phyloP scores from a whole-genome alignment of 2,888 invertebrate species.

The Pelosia muscerda region DNA sequence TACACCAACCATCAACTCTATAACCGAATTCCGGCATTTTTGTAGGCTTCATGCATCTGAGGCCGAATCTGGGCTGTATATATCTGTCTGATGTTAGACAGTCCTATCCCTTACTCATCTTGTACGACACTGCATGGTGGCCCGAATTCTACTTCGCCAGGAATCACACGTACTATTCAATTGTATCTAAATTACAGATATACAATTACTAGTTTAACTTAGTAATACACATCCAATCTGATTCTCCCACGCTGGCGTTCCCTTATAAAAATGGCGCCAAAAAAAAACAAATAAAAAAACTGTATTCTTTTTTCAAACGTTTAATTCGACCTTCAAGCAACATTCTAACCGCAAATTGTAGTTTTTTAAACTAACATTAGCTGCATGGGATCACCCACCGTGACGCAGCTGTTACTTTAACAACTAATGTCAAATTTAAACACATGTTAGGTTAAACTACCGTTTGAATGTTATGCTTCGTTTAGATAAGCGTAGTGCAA shows the following conservation, averaged over 20 bases:
- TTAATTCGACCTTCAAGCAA: conserved; percentile 45
- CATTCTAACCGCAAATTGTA: conserved; percentile 52
- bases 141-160: no score
- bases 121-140: no score
- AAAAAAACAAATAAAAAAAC: conserved; percentile 19
- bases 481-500: conserved; percentile 19
- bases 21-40: no score
- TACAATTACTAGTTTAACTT: conserved; percentile 15
- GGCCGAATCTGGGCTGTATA: no score
- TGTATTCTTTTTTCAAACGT: conserved; percentile 36
- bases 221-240: conserved; percentile 21
- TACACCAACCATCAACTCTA: no score
- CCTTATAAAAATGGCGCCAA: conserved; percentile 37
- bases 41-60: no score
- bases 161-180: conserved; percentile 15
- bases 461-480: conserved; percentile 22
- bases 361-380: conserved; percentile 48
- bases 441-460: conserved; percentile 46
- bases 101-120: no score
- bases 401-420: conserved; percentile 53
- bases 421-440: conserved; percentile 59
- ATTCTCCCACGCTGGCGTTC: conserved; percentile 43
- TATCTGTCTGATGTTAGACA: no score
- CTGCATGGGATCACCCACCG: conserved; percentile 49
- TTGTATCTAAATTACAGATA: conserved; percentile 9